phyloP scores from a whole-genome alignment of 2,113 vertebrate species.

The Pelvicachromis taeniatus region DNA sequence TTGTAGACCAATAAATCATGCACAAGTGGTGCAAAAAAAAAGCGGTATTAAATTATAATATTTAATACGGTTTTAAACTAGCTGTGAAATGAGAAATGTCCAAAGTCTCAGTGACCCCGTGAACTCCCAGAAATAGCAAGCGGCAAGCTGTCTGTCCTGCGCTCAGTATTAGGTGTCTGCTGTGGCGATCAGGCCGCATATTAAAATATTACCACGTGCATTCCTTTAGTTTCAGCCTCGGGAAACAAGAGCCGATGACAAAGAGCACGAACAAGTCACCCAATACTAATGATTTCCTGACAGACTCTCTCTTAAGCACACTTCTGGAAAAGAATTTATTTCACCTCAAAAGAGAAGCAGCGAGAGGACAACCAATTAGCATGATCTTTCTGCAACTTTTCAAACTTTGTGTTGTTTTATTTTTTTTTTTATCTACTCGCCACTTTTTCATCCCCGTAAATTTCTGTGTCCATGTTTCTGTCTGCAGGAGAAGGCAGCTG shows the following conservation, averaged over 20 bases:
- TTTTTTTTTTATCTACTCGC: neutral
- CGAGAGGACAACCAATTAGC: slow-evolving; percentile 2
- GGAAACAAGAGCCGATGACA: slow-evolving; percentile 8
- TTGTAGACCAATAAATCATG: neutral
- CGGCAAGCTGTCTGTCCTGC: neutral
- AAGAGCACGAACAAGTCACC: neutral
- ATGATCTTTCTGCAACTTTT: slow-evolving; percentile 8
- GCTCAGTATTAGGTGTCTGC: neutral
- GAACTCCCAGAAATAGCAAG: neutral
- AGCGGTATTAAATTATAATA: neutral
- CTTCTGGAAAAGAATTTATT: neutral
- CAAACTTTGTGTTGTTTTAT: neutral
- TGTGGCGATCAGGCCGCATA: neutral
- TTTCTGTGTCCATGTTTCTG: neutral
- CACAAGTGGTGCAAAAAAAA: neutral
- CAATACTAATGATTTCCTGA: slow-evolving; percentile 18
- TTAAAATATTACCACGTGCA: neutral
- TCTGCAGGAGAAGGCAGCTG: slow-evolving; percentile 83
- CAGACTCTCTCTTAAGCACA: neutral
- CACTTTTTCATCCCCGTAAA: neutral
- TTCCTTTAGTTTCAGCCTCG: neutral
- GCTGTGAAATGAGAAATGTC: neutral
- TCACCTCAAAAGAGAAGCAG: neutral
- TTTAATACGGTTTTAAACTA: neutral
- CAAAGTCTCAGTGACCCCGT: neutral